phyloP scores from a whole-genome alignment of 2,113 vertebrate genomes.

The Syrmaticus mikado region DNA sequence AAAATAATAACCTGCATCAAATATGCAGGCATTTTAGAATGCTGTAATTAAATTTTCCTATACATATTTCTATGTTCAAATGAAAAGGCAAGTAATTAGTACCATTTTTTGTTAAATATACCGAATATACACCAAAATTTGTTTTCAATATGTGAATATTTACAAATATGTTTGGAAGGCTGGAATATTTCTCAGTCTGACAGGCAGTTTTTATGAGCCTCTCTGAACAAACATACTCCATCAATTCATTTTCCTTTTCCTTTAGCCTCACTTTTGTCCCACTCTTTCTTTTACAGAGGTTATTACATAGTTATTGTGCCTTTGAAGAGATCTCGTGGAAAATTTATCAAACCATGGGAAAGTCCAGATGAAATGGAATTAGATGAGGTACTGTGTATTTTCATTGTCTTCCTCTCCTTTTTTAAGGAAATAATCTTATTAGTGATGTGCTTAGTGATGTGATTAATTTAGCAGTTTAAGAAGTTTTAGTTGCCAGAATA shows the following conservation, averaged over 20 bases:
- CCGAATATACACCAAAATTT: not conserved
- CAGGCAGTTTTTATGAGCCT: not conserved
- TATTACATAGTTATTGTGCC: constrained; percentile 98
- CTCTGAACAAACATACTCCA: not conserved
- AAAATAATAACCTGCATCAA: constrained; percentile 30
- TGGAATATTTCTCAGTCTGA: not conserved
- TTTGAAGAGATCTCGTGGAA: constrained; percentile 96
- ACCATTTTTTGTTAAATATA: constrained; percentile 17
- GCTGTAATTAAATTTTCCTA: constrained; percentile 37
- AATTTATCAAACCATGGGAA: constrained; percentile 96
- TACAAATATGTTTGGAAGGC: not conserved
- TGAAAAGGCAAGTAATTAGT: constrained; percentile 45
- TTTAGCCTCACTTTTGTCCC: constrained; percentile 36
- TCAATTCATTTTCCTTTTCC: not conserved
- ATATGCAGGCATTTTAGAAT: constrained; percentile 14
- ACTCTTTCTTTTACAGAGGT: constrained; percentile 80
- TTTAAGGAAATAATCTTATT: not conserved
- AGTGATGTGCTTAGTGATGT: not conserved
- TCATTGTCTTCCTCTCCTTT: not conserved
- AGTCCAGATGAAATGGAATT: constrained; percentile 98
- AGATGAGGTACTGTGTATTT: constrained; percentile 87
- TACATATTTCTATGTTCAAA: constrained; percentile 61
- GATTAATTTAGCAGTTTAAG: constrained; percentile 3
- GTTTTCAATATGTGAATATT: not conserved
- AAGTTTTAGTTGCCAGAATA: not conserved